These are phyloP conservation scores for Protobothrops flavoviridis DNA, from an alignment of 2,113 vertebrate species.

Conservation along the genomic window DNA sequence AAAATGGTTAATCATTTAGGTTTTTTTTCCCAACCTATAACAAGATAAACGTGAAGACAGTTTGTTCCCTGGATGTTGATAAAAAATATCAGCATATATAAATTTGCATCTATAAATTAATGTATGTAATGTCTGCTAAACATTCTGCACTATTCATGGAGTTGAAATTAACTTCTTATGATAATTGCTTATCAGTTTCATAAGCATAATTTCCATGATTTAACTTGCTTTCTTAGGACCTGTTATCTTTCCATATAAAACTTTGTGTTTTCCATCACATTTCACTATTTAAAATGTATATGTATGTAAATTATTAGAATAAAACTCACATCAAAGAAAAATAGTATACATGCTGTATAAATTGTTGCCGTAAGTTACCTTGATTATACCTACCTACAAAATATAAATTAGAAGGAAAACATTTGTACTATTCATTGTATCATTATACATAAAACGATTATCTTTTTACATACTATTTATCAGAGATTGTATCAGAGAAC, in stretches of 20 bases:
- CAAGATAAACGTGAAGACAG: not conserved
- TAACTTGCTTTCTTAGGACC: slow-evolving; percentile 63
- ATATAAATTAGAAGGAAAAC: slow-evolving; percentile 76
- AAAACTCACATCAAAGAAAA: slow-evolving; percentile 67
- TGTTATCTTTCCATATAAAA: slow-evolving; percentile 62
- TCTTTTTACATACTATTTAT: slow-evolving; percentile 44
- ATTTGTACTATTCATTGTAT: slow-evolving; percentile 75
- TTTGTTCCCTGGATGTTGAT: slow-evolving; percentile 37
- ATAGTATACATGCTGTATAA: slow-evolving; percentile 74
- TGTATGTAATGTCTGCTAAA: slow-evolving; percentile 53
- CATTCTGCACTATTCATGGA: slow-evolving; percentile 64
- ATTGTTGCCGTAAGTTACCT: slow-evolving; percentile 71
- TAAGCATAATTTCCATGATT: slow-evolving; percentile 70
- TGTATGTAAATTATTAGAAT: slow-evolving; percentile 79
- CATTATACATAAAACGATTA: slow-evolving; percentile 56
- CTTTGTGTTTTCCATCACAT: slow-evolving; percentile 68
- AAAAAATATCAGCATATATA: slow-evolving; percentile 7
- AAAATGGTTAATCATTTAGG: not conserved
- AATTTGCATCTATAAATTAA: slow-evolving; percentile 50
- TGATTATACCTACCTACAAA: slow-evolving; percentile 79
- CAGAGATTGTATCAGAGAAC: not conserved
- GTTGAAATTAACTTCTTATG: slow-evolving; percentile 68
- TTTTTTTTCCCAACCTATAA: not conserved
- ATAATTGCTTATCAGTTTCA: slow-evolving; percentile 70
- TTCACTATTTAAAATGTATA: slow-evolving; percentile 81